Evolutionary conservation across 1,140 invertebrate genomes (phyloP).

Genomic region (Ganaspis sp.): DNA sequence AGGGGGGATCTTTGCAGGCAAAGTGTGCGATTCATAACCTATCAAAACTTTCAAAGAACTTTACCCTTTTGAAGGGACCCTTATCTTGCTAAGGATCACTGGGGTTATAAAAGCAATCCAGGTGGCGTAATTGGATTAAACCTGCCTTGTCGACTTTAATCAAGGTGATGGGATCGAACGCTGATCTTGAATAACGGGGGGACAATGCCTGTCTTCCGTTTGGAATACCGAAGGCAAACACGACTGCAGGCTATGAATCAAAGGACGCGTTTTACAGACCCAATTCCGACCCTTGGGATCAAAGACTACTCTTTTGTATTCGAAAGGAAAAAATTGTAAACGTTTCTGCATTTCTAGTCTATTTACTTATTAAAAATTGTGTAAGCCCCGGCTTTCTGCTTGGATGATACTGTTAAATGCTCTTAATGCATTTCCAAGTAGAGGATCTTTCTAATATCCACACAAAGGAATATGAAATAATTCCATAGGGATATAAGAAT

Average conservation of each 20-base stretch:
- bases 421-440: background rate
- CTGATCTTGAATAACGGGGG: conserved; percentile 26
- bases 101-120: conserved; percentile 28
- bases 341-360: conserved; percentile 15
- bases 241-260: conserved; percentile 29
- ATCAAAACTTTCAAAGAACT: conserved; percentile 28
- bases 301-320: conserved; percentile 18
- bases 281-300: background rate
- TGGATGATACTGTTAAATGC: background rate
- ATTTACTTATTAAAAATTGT: conserved; percentile 25
- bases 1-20: background rate
- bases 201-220: conserved; percentile 26
- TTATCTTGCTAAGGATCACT: conserved; percentile 12
- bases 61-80: conserved; percentile 20
- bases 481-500: background rate
- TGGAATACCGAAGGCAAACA: conserved; percentile 21
- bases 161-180: conserved; percentile 19
- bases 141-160: conserved; percentile 30
- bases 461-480: background rate
- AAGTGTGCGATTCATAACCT: conserved; percentile 25
- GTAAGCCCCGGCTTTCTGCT: background rate
- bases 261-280: background rate
- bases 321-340: background rate
- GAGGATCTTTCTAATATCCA: background rate
- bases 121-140: conserved; percentile 25